Base-by-base conservation (phyloP, 1,140 invertebrate genomes). In the Apis dorsata region DNA sequence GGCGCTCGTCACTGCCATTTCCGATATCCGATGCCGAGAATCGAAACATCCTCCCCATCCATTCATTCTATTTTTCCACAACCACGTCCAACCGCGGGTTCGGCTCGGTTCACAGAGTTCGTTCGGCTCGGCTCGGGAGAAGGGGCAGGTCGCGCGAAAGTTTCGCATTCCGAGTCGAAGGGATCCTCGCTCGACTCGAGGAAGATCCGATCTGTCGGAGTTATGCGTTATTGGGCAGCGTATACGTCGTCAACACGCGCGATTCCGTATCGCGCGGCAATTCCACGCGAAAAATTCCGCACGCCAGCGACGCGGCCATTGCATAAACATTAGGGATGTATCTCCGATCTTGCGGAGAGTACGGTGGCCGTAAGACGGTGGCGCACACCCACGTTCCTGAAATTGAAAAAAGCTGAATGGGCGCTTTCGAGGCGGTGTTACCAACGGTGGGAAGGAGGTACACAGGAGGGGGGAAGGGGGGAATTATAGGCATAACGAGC, bases 311-410 rank as follows among this genome's bases (percentile, higher is more conserved):
- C 78, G 78, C 79, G 80, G 76, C 66, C 87, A 84, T 91, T 91
- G 90, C 91, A 92, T 92, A 92, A 91, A 92, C 90, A 90, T 91
- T 90, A 90, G 86, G 85, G 81, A 90, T 90, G 88, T 86, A 90
- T 90, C 87, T 90, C 85, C 80, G 87, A 90, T 90, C 87, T 90
- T 44, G 34, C 4, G 0, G 34, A 44, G 34, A 53, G 13, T 17
- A 24, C 63, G 21, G 28, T 57, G 83, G 60, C 60, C 83, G 88
- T 86, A 86, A 89, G 88, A 87, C 82, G 87, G 85, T 84, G 80
- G 86, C 84, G 73, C 86, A 87, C 89, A 90, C 90, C 87, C 90
- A 90, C 91, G 89, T 90, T 89, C 81, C 62, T 89, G 89, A 86
- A 88, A 89, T 91, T 87, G 88, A 90, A 90, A 88, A 90, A 77